These are phyloP conservation scores for Drosophila albomicans DNA, from an alignment of 1,140 invertebrate genomes.

Conservation along the genomic window DNA sequence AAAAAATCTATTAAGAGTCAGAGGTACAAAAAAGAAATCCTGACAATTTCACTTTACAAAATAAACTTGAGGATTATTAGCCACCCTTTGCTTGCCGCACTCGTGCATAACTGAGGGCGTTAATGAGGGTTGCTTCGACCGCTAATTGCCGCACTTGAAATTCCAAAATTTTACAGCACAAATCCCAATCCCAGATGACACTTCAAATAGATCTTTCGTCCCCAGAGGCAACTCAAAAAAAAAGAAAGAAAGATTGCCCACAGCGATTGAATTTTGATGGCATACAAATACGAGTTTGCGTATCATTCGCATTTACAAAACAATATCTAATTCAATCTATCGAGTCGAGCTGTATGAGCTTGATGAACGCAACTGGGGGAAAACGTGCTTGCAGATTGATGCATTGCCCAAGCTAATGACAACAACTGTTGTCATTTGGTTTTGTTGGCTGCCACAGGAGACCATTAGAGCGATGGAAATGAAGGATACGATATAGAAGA, in stretches of 20 bases:
- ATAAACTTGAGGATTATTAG: conserved; percentile 3
- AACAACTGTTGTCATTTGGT: conserved; percentile 70
- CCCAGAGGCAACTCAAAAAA: conserved; percentile 18
- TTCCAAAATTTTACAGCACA: conserved; percentile 39
- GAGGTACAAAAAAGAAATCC: not conserved
- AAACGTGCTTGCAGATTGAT: conserved; percentile 5
- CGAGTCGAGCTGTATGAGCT: not conserved
- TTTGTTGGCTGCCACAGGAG: not conserved
- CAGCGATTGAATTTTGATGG: conserved; percentile 55
- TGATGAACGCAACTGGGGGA: not conserved
- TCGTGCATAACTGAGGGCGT: not conserved
- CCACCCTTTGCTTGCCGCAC: not conserved
- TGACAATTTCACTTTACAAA: not conserved
- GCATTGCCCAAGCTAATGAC: conserved; percentile 58
- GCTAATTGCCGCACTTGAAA: conserved; percentile 61
- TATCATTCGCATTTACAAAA: not conserved
- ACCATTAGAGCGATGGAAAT: conserved; percentile 15
- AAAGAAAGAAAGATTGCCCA: conserved; percentile 41
- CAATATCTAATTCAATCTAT: conserved; percentile 44
- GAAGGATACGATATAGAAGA: conserved; percentile 21
- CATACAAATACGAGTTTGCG: not conserved
- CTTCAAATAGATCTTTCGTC: conserved; percentile 36
- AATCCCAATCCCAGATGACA: conserved; percentile 37
- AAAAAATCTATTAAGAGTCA: not conserved
- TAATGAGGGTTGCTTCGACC: conserved; percentile 19